Evolutionary conservation across 2,113 vertebrate genomes (phyloP).

Genomic region (Aleadryas rufinucha): DNA sequence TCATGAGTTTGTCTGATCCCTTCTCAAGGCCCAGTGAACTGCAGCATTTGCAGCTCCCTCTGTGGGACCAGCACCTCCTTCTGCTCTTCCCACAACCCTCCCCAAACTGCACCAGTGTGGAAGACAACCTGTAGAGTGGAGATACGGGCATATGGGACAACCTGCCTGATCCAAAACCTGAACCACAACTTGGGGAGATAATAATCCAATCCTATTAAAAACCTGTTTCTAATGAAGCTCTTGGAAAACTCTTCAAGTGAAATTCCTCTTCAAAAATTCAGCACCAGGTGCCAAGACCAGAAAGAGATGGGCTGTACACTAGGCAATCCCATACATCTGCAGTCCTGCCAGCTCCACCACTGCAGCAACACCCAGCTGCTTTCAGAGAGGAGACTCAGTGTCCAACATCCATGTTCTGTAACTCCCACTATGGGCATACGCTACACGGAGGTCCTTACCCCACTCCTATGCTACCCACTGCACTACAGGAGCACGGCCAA

Average conservation of each 20-base stretch:
- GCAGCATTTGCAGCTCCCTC: neutral
- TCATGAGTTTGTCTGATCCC: neutral
- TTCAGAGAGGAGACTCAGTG: neutral
- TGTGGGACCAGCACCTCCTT: neutral
- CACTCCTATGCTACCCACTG: rapidly evolving
- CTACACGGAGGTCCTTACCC: neutral
- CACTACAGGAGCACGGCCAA: neutral
- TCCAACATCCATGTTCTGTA: rapidly evolving
- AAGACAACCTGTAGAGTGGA: neutral
- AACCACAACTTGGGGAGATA: neutral
- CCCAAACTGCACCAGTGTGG: neutral
- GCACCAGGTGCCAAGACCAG: neutral
- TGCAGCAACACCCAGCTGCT: neutral
- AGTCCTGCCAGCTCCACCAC: neutral
- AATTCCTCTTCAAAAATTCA: neutral
- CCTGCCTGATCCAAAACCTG: neutral
- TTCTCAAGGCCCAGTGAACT: neutral
- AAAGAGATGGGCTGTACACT: neutral
- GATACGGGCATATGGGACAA: rapidly evolving
- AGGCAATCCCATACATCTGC: neutral
- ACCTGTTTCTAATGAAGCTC: neutral
- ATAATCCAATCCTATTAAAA: neutral
- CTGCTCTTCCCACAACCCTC: neutral
- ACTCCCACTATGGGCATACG: neutral
- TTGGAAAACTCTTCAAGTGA: neutral